Evolutionary conservation across 2,113 vertebrate species (phyloP), one percentile per base, ranked within the genome.

Genomic region (Pluvialis apricaria): DNA sequence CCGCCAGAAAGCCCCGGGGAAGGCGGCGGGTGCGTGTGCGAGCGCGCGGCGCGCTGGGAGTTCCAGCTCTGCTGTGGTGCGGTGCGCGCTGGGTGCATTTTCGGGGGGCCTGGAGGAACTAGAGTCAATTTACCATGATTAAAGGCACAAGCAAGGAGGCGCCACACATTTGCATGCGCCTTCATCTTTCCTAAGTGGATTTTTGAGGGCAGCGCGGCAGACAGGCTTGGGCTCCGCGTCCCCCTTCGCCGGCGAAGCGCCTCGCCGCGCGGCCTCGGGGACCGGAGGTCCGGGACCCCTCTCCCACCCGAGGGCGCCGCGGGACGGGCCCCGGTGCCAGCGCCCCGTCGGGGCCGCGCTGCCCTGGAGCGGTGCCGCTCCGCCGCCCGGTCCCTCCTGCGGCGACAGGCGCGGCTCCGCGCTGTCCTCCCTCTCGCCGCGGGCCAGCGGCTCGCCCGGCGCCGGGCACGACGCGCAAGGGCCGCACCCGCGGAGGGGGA

Each of bases 121-220:
- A n/a, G 61, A 94, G 73, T 72, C 94, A 87, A 95, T 97, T 95
- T 96, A 85, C 90, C 57, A 85, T 95, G 95, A 96, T 97, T 96
- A 97, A 97, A 97, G 95, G 90, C 94, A 68, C 70, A 90, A 92
- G 95, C 96, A 66, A 58, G 69, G 92, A 96, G 95, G 88, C 96
- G 95, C 96, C 96, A 57, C 38, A 11, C 29, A 96, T 96, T 97
- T 94, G 94, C 92, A 95, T 94, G 92, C 10, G 78, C 95, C 96
- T 97, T 97, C 96, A 96, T 97, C 93, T 95, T 92, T 45, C 57
- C 47, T 65, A 92, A 96, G 87, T 92, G 90, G 83, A 95, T 94
- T 94, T 96, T 92, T 96, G 96, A 88, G 94, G 90, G 94, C 94
- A 96, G 75, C 52, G 22, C 78, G 22, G 96, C 84, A 92, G 79